These are phyloP conservation scores for Agrochola lychnidis DNA, from an alignment of 2,888 invertebrate genomes.

Conservation along the genomic window DNA sequence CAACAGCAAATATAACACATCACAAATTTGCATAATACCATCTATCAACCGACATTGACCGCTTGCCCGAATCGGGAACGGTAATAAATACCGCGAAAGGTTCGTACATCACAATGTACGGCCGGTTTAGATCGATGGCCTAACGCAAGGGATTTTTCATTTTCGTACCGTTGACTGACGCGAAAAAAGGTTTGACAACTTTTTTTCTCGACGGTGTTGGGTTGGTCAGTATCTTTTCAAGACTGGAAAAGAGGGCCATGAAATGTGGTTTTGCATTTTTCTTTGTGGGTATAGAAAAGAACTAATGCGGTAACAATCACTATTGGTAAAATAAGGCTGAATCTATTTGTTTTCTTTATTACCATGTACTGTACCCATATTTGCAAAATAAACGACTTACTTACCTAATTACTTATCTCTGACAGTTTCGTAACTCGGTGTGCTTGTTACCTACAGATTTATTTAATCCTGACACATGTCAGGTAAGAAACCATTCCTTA, in stretches of 20 bases:
- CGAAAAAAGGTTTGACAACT: constrained; percentile 66
- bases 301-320: not conserved
- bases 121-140: constrained; percentile 76
- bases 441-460: not conserved
- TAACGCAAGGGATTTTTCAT: constrained; percentile 76
- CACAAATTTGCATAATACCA: constrained; percentile 77
- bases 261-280: not conserved
- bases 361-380: no score
- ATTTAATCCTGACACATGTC: not conserved
- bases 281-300: not conserved
- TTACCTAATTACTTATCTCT: no score
- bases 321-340: no score
- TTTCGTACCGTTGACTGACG: constrained; percentile 69
- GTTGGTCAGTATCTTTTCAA: constrained; percentile 10
- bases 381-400: no score
- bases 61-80: constrained; percentile 74
- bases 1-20: constrained; percentile 61
- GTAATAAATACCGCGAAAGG: constrained; percentile 77
- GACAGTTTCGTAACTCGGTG: not conserved
- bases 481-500: no score
- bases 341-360: no score
- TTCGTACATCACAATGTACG: constrained; percentile 71
- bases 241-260: not conserved
- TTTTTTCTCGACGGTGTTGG: constrained; percentile 49
- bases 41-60: constrained; percentile 79